A percentile compares a stretch with the other conserved stretches of the same genome.
Conservation (phyloP, 1,140 invertebrate species). For the Bombus affinis region DNA sequence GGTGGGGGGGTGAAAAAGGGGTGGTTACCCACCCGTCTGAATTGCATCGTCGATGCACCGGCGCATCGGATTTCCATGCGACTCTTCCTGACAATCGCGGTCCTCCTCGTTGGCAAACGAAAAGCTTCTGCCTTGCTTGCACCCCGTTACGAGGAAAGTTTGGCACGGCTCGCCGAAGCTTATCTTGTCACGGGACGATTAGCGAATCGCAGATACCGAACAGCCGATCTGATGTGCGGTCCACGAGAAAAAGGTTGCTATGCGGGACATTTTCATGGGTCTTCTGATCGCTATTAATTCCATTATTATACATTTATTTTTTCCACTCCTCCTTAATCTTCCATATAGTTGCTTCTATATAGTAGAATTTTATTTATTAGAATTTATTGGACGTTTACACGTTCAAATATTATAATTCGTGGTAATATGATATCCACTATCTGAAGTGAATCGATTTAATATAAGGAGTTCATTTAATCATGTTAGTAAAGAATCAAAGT, state of each 20-base stretch:
- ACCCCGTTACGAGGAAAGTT: constrained; percentile 66
- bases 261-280: background rate
- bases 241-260: constrained; percentile 69
- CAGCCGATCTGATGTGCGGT: constrained; percentile 55
- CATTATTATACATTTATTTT: background rate
- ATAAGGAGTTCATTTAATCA: too few relatives aligned
- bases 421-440: too few relatives aligned
- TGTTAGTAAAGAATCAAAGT: too few relatives aligned
- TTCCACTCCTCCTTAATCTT: background rate
- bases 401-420: too few relatives aligned
- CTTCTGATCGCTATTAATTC: constrained; percentile 3
- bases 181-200: constrained; percentile 64
- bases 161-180: constrained; percentile 58
- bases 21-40: constrained; percentile 65
- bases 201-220: constrained; percentile 61
- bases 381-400: too few relatives aligned
- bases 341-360: too few relatives aligned
- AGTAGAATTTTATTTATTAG: too few relatives aligned
- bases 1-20: constrained; percentile 12
- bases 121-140: constrained; percentile 48
- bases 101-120: constrained; percentile 58
- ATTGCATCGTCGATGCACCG: constrained; percentile 69
- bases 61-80: constrained; percentile 71
- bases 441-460: too few relatives aligned
- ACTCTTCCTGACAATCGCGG: constrained; percentile 68